Evolutionary conservation across 2,113 vertebrate species (phyloP).

Genomic region (Megaleporinus macrocephalus): DNA sequence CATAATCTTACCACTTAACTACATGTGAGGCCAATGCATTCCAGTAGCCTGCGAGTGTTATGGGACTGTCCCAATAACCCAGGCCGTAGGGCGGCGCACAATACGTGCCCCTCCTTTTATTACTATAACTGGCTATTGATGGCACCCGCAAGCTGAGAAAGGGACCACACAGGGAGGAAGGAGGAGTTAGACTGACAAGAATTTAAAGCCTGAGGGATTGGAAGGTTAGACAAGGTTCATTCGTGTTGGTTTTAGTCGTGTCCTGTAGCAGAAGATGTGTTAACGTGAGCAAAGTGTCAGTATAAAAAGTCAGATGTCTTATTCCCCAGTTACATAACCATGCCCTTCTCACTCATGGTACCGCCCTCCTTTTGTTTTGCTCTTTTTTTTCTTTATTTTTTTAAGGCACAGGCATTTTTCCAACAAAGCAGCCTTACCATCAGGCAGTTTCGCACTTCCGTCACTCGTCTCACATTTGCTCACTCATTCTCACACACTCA

Average conservation of each 20-base stretch:
- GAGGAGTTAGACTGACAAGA: background rate
- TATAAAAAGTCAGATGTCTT: conserved; percentile 45
- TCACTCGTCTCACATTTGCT: conserved; percentile 16
- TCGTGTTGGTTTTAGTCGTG: background rate
- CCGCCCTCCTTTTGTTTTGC: conserved; percentile 47
- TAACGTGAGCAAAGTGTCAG: conserved; percentile 19
- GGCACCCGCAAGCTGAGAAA: conserved; percentile 47
- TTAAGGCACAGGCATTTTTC: conserved; percentile 4
- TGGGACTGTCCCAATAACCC: conserved; percentile 70
- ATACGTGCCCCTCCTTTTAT: conserved; percentile 61
- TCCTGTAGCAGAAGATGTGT: conserved; percentile 8
- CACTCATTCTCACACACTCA: background rate
- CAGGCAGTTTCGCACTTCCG: conserved; percentile 21
- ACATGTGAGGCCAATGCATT: conserved; percentile 75
- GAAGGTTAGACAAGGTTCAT: conserved; percentile 14
- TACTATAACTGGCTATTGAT: conserved; percentile 37
- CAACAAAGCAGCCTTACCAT: conserved; percentile 11
- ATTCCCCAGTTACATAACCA: conserved; percentile 64
- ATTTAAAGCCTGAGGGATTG: conserved; percentile 33
- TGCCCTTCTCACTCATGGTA: conserved; percentile 27
- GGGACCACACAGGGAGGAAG: conserved; percentile 17
- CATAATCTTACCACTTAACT: conserved; percentile 75
- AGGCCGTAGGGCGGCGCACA: conserved; percentile 50
- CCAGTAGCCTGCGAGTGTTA: conserved; percentile 62
- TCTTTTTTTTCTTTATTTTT: conserved; percentile 9